Evolutionary conservation across 2,113 vertebrate species (phyloP), one percentile per base, ranked within the genome.

Genomic region (Chaetodon trifascialis): DNA sequence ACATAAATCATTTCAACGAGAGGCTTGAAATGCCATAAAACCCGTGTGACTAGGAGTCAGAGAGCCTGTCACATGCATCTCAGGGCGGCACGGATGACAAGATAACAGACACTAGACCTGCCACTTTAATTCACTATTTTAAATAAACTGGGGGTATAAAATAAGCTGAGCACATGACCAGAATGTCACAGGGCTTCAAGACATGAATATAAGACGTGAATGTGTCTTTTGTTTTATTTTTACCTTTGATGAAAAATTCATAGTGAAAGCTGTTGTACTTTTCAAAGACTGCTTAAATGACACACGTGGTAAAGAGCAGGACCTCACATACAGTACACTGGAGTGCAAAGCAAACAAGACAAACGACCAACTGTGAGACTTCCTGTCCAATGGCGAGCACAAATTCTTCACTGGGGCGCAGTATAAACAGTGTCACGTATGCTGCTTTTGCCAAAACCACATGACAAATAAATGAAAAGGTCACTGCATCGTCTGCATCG

Each of bases 1-100:
- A 93, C 93, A 94, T 95, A 95, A 95, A 95, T 95, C 94, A 95
- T 92, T 91, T 90, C 93, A 95, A 95, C 85, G 92, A 95, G 95
- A 93, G 88, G 90, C 92, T 91, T 52, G 83, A 88, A 90, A 91
- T 59, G 92, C 93, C 93, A 93, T 94, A 94, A 95, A 94, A 92
- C 85, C 84, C 40, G 69, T 87, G 93, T 88, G 91, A 91, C 90
- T 90, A 66, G 77, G 88, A 94, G 92, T 92, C 90, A 86, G 88
- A 92, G 89, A 89, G 81, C 90, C 94, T 94, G 95, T 93, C 94
- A 92, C 76, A 89, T 67, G 77, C 76, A 68, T 86, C 91, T 92
- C 83, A 79, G 91, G 85, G 81, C 88, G 55, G 65, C 72, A 78
- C 54, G 82, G 69, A 90, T 86, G 90, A 88, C 90, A 85, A 75